A percentile compares a stretch with the other conserved stretches of the same genome.
These are phyloP conservation scores for Gymnosoma rotundatum DNA, from an alignment of 2,888 invertebrate species.

Conservation along the genomic window DNA sequence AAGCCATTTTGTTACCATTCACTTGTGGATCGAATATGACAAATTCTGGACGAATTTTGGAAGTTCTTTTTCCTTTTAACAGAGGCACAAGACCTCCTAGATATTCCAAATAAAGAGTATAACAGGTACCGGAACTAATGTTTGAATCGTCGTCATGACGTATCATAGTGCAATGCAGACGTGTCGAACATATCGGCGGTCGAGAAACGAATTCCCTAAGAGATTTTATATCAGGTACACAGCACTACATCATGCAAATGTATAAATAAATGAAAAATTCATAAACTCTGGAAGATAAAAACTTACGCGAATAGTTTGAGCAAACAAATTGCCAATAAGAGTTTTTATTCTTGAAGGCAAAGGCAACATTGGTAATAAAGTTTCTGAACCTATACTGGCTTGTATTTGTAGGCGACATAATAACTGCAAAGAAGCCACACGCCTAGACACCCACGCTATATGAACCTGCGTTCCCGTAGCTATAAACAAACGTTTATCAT, in stretches of 20 bases:
- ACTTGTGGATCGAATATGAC: slow-evolving; percentile 97
- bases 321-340: slow-evolving; percentile 92
- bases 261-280: background rate
- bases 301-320: slow-evolving; percentile 95
- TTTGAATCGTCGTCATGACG: slow-evolving; percentile 93
- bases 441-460: slow-evolving; percentile 95
- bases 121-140: slow-evolving; percentile 87
- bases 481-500: slow-evolving; percentile 96
- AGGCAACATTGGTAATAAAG: slow-evolving; percentile 89
- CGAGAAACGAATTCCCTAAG: slow-evolving; percentile 96
- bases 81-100: slow-evolving; percentile 97
- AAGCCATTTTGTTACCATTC: slow-evolving; percentile 84
- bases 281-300: background rate
- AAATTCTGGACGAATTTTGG: slow-evolving; percentile 98
- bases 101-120: slow-evolving; percentile 96
- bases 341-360: slow-evolving; percentile 93
- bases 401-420: slow-evolving; percentile 92
- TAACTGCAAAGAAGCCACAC: slow-evolving; percentile 94
- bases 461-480: slow-evolving; percentile 95
- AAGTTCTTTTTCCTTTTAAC: slow-evolving; percentile 96
- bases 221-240: slow-evolving; percentile 94
- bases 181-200: slow-evolving; percentile 91
- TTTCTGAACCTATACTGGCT: slow-evolving; percentile 88
- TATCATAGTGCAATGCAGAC: slow-evolving; percentile 98
- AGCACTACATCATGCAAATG: slow-evolving; percentile 86